Percentiles rank a stretch among this genome's conserved stretches.
phyloP scores from a whole-genome alignment of 2,113 vertebrate genomes.

The Ahaetulla prasina region DNA sequence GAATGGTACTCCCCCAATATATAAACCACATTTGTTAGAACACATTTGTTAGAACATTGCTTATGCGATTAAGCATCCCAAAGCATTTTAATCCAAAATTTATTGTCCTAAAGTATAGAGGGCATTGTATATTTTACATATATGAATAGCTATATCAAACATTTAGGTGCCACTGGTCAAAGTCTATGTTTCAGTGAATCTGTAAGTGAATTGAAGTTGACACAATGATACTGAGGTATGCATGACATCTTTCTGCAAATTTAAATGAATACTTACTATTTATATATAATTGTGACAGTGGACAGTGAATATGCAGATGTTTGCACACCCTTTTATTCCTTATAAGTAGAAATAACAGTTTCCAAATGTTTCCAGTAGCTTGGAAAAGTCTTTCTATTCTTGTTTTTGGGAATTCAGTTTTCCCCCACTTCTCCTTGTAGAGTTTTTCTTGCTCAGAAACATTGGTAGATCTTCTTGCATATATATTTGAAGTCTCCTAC shows the following conservation, averaged over 20 bases:
- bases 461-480: not conserved
- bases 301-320: not conserved
- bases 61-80: not conserved
- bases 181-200: not conserved
- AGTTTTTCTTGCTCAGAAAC: not conserved
- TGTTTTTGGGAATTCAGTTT: not conserved
- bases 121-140: not conserved
- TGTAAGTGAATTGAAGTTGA: not conserved
- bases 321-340: not conserved
- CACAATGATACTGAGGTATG: not conserved
- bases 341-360: not conserved
- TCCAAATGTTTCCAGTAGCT: not conserved
- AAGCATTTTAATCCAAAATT: not conserved
- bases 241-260: not conserved
- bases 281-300: not conserved
- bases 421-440: not conserved
- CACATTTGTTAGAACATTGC: not conserved
- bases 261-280: not conserved
- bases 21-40: not conserved
- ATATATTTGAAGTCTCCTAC: not conserved
- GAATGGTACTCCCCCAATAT: not conserved
- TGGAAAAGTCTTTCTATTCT: not conserved
- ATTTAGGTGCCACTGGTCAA: not conserved
- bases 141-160: not conserved
- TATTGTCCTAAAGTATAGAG: not conserved